These are phyloP conservation scores for Drosophila borborema DNA, from an alignment of 2,888 invertebrate species.

Conservation along the genomic window DNA sequence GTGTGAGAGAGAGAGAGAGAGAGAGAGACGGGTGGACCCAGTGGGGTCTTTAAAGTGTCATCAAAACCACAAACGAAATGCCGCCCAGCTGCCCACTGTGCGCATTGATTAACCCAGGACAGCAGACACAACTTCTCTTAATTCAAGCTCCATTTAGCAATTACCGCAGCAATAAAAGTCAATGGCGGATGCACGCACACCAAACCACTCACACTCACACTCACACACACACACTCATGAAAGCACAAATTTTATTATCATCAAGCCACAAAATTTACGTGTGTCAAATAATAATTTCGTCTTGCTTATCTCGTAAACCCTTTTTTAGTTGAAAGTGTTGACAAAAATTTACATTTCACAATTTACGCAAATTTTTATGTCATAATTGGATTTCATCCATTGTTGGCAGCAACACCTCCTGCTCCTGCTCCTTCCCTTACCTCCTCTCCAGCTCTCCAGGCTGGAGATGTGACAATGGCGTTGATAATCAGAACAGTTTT, in stretches of 20 bases:
- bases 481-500: constrained; percentile 58
- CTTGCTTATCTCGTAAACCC: constrained; percentile 57
- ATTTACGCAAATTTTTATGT: constrained; percentile 78
- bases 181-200: constrained; percentile 52
- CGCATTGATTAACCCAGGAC: constrained; percentile 54
- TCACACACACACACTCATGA: constrained; percentile 13
- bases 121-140: constrained; percentile 10
- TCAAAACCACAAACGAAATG: constrained; percentile 35
- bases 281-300: constrained; percentile 77
- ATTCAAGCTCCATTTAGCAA: constrained; percentile 78
- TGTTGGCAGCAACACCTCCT: constrained; percentile 39
- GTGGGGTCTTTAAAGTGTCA: constrained; percentile 51
- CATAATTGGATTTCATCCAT: constrained; percentile 73
- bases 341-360: constrained; percentile 76
- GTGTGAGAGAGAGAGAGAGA: too few relatives aligned
- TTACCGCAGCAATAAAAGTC: constrained; percentile 79
- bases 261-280: constrained; percentile 69
- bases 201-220: constrained; percentile 21
- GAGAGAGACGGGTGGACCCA: constrained; percentile 4
- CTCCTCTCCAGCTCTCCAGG: neutral
- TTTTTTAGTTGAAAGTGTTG: constrained; percentile 56
- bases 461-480: constrained; percentile 71
- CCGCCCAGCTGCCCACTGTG: constrained; percentile 30
- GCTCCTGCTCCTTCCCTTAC: neutral
- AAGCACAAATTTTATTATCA: constrained; percentile 57